phyloP scores from a whole-genome alignment of 2,797 vertebrate species.

The Mionectes olivaceus region DNA sequence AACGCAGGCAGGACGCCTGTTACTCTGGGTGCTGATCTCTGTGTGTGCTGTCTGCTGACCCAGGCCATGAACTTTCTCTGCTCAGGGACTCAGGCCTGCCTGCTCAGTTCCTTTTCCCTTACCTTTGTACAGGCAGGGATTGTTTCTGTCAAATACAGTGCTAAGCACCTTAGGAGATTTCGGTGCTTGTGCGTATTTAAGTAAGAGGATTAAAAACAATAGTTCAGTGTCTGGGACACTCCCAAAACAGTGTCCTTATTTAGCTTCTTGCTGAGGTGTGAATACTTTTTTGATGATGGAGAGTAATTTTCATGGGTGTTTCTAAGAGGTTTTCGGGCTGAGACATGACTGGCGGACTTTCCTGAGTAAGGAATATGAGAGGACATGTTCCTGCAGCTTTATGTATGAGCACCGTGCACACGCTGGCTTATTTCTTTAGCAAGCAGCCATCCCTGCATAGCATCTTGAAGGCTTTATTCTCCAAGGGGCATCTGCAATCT shows the following conservation, averaged over 20 bases:
- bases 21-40: background rate
- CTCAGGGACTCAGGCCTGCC: background rate
- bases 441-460: background rate
- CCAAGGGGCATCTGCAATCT: background rate
- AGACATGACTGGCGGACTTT: background rate
- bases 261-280: constrained; percentile 46
- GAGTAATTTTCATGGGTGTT: constrained; percentile 10
- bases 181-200: constrained; percentile 29
- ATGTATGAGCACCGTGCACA: background rate
- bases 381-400: background rate
- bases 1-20: background rate
- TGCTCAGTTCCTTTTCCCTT: background rate
- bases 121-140: background rate
- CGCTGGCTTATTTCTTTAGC: background rate
- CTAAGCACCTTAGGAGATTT: constrained; percentile 68
- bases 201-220: constrained; percentile 62
- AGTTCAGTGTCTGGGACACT: constrained; percentile 36
- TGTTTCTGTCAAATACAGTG: background rate
- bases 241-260: constrained; percentile 37
- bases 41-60: background rate
- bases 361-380: background rate
- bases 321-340: constrained; percentile 15
- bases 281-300: constrained; percentile 34
- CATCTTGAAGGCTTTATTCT: background rate
- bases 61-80: background rate